These are phyloP conservation scores for Drosophila subquinaria DNA, from an alignment of 2,888 invertebrate genomes.

Conservation along the genomic window DNA sequence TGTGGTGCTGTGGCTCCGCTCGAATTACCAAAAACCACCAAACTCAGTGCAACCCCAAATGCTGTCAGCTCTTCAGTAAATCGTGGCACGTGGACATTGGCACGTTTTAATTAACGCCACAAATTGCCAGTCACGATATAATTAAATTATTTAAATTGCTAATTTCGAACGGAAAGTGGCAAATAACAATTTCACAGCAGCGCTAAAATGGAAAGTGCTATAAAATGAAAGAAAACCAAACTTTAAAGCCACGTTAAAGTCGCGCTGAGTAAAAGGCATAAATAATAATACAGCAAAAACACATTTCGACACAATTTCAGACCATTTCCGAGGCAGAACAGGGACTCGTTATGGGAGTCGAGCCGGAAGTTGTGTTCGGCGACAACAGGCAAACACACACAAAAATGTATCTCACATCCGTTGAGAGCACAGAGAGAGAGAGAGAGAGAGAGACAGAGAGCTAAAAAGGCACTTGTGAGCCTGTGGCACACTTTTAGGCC, in stretches of 20 bases:
- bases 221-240: constrained; percentile 23
- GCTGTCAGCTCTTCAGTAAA: not conserved
- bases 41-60: constrained; percentile 1
- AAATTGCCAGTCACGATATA: constrained; percentile 75
- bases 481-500: constrained; percentile 61
- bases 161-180: constrained; percentile 56
- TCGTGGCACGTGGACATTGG: constrained; percentile 67
- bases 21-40: constrained; percentile 16
- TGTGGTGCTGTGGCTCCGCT: constrained; percentile 20
- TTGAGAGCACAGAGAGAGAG: constrained; percentile 7
- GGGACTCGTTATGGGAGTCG: constrained; percentile 23
- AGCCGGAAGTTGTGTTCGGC: constrained; percentile 58
- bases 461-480: constrained; percentile 8
- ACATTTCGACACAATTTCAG: constrained; percentile 47
- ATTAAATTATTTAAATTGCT: constrained; percentile 80
- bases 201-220: constrained; percentile 69
- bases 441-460: too few species aligned
- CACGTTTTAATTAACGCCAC: constrained; percentile 76
- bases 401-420: constrained; percentile 66
- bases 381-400: constrained; percentile 23
- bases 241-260: constrained; percentile 44
- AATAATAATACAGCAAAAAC: constrained; percentile 66
- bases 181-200: constrained; percentile 21
- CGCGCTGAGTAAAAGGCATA: constrained; percentile 44
- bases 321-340: constrained; percentile 15